Evolutionary conservation across 2,113 vertebrate genomes (phyloP), one percentile per base, ranked within the genome.

Genomic region (Ceyx melanurus): DNA sequence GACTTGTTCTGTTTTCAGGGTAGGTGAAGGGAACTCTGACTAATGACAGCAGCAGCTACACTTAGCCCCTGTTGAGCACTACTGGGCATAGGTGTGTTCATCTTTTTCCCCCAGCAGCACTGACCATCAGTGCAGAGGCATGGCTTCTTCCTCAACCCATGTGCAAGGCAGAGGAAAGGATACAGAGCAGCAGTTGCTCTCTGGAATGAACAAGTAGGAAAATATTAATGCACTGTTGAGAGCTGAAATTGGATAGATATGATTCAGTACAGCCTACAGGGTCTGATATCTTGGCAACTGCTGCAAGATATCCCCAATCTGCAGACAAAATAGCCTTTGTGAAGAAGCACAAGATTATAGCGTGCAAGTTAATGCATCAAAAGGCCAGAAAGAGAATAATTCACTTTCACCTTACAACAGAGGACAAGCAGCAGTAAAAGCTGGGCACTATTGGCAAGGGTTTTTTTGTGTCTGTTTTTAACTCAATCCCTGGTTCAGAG

Each of bases 331-430:
- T 68, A 94, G 81, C 45, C 75, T 95, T 96, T 95, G 79, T 91
- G 77, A 87, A 85, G 86, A 68, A 78, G 73, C 62, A 65, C 51
- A 92, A 90, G 91, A 93, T 50, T 86, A 76, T 92, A 86, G 83
- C 48, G 43, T 88, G 79, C 58, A 71, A 91, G 71, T 90, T 88
- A 95, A 71, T 87, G 89, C 82, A 87, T 93, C 88, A 79, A 80
- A 95, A 90, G 81, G 71, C 87, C 91, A 84, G 80, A 65, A 91
- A 81, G n/a, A 94, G 43, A 93, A 90, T 96, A 95, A 96, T 94
- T 95, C 91, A 88, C 93, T 95, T 97, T 97, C 97, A 97, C 97
- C 97, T 98, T 98, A 96, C 94, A 96, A 88, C 84, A 88, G 96
- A 98, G 96, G 97, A 97, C 96, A 71, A 92, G 89, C 71, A 79